Percentiles rank a stretch among this genome's conserved stretches.
These are phyloP conservation scores for Copidosoma aretas DNA, from an alignment of 2,888 invertebrate genomes.

Conservation along the genomic window DNA sequence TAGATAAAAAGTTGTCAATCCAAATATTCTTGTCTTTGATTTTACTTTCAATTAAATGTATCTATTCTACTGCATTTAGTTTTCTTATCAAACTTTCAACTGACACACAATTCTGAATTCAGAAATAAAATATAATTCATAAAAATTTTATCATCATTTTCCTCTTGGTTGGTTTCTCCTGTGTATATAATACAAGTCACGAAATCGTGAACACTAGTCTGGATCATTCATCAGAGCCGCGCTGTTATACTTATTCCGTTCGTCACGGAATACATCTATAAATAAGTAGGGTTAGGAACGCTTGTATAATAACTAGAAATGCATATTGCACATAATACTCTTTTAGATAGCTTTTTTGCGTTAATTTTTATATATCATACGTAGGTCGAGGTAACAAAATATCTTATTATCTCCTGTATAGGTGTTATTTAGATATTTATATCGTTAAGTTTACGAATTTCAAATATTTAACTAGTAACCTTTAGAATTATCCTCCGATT, in stretches of 20 bases:
- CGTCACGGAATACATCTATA: not conserved
- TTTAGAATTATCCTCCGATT: too few species aligned
- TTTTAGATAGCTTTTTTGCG: not conserved
- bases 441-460: too few species aligned
- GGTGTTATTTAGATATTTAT: too few species aligned
- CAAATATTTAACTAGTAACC: too few species aligned
- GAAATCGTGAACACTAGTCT: not conserved
- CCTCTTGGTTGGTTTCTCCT: not conserved
- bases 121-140: not conserved
- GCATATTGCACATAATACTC: not conserved
- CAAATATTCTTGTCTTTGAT: not conserved
- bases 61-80: not conserved
- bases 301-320: conserved; percentile 17
- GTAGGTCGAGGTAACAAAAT: too few species aligned
- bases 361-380: too few species aligned
- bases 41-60: not conserved
- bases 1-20: not conserved
- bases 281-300: not conserved
- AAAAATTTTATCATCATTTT: not conserved
- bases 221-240: conserved; percentile 23
- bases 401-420: too few species aligned
- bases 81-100: not conserved
- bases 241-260: conserved; percentile 32
- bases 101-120: not conserved
- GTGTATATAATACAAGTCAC: conserved; percentile 5